phyloP scores from a whole-genome alignment of 2,888 invertebrate species.

The Andrena flavipes region DNA sequence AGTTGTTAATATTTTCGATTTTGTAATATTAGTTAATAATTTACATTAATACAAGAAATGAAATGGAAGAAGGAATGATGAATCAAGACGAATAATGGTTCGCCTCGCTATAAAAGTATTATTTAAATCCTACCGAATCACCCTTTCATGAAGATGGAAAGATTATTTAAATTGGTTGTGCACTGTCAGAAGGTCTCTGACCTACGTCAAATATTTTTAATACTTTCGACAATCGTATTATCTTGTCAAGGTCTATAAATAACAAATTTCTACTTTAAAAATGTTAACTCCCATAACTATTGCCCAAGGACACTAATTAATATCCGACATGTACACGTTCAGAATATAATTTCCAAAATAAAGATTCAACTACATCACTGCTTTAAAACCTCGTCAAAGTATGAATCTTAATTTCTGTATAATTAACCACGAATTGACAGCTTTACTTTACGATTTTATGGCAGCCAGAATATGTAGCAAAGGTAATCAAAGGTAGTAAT shows the following conservation, averaged over 20 bases:
- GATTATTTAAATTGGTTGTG: slow-evolving; percentile 22
- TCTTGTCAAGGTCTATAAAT: slow-evolving; percentile 31
- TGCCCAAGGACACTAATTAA: slow-evolving; percentile 53
- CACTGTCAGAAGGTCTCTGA: slow-evolving; percentile 13
- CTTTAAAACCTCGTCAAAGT: slow-evolving; percentile 55
- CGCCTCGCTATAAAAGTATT: slow-evolving; percentile 23
- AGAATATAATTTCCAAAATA: slow-evolving; percentile 56
- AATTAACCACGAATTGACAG: slow-evolving; percentile 63
- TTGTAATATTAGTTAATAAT: slow-evolving; percentile 20
- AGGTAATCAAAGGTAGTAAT: slow-evolving; percentile 61
- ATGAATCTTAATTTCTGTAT: slow-evolving; percentile 47
- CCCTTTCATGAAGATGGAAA: slow-evolving; percentile 27
- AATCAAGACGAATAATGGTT: slow-evolving; percentile 29
- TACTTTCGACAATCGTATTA: slow-evolving; percentile 36
- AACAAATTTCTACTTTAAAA: slow-evolving; percentile 39
- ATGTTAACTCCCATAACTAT: slow-evolving; percentile 58
- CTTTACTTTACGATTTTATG: slow-evolving; percentile 75
- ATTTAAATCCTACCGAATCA: slow-evolving; percentile 29
- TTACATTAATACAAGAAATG: slow-evolving; percentile 12
- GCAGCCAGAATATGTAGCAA: slow-evolving; percentile 82
- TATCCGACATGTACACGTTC: slow-evolving; percentile 61
- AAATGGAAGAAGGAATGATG: slow-evolving; percentile 51
- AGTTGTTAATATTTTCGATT: slow-evolving; percentile 13
- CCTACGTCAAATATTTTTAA: slow-evolving; percentile 24
- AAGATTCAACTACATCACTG: slow-evolving; percentile 45